Percentiles rank a stretch among this genome's conserved stretches.
Conservation (phyloP, 2,888 invertebrate species). For the Oscheius onirici region DNA sequence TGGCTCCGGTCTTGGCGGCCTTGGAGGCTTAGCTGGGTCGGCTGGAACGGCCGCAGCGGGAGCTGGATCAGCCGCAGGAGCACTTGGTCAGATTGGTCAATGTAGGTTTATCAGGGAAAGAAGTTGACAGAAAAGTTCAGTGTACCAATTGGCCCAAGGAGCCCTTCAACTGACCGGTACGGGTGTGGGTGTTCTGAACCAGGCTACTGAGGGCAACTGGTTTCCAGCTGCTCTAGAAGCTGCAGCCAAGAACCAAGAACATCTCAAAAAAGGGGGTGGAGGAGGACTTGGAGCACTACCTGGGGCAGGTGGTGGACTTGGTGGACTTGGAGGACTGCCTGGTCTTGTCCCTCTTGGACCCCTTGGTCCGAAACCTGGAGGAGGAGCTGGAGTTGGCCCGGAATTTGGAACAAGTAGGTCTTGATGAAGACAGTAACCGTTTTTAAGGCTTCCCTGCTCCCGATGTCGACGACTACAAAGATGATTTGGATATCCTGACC, state of each 20-base stretch:
- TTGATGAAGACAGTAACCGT: not conserved
- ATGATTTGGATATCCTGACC: conserved; percentile 10
- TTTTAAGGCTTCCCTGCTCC: conserved; percentile 47
- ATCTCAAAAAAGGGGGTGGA: not conserved
- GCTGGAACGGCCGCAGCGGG: conserved; percentile 58
- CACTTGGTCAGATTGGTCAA: conserved; percentile 59
- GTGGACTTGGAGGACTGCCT: conserved; percentile 38
- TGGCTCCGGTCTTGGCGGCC: conserved; percentile 38
- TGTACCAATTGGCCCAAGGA: conserved; percentile 68
- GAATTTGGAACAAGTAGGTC: conserved; percentile 50
- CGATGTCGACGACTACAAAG: conserved; percentile 50
- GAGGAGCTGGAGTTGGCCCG: conserved; percentile 39
- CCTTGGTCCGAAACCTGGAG: conserved; percentile 38
- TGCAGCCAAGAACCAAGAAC: conserved; percentile 43
- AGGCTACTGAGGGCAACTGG: conserved; percentile 66
- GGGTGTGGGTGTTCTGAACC: conserved; percentile 68
- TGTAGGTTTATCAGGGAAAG: conserved; percentile 36
- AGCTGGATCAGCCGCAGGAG: conserved; percentile 60
- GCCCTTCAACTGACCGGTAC: conserved; percentile 67
- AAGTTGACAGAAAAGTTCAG: conserved; percentile 41
- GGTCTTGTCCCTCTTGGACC: conserved; percentile 41
- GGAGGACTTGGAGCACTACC: not conserved
- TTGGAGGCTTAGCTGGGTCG: conserved; percentile 27
- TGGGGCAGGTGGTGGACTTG: conserved; percentile 2
- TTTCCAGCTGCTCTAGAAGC: conserved; percentile 66